Percentiles rank a stretch among this genome's conserved stretches.
phyloP scores from a whole-genome alignment of 2,888 invertebrate genomes.

The Aleiodes leptofemur region DNA sequence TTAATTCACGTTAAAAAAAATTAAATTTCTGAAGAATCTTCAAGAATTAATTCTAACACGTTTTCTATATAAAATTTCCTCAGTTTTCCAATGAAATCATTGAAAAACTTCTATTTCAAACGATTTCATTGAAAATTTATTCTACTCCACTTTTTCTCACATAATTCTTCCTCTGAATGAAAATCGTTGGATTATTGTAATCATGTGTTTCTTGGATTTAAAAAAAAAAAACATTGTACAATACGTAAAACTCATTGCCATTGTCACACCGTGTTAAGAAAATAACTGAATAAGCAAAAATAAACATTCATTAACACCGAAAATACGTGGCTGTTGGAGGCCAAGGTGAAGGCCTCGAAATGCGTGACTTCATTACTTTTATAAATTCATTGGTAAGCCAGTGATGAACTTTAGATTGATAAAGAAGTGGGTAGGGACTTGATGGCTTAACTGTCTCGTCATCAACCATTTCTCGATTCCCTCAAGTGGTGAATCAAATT shows the following conservation, averaged over 20 bases:
- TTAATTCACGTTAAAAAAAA: no score
- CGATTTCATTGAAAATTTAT: no score
- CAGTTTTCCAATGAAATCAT: not conserved
- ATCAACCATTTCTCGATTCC: no score
- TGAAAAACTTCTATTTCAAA: no score
- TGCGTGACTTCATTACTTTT: slow-evolving; percentile 23
- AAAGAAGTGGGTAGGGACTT: not conserved
- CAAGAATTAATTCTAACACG: no score
- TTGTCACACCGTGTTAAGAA: slow-evolving; percentile 53
- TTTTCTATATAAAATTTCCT: not conserved
- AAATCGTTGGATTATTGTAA: no score
- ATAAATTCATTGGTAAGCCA: not conserved
- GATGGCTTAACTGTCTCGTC: not conserved
- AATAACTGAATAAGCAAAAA: slow-evolving; percentile 67
- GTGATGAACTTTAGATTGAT: not conserved
- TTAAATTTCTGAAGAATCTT: no score
- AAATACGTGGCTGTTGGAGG: slow-evolving; percentile 55
- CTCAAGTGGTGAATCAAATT: no score
- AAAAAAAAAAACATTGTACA: slow-evolving; percentile 15
- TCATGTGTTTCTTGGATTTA: not conserved
- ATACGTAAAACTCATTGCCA: slow-evolving; percentile 63
- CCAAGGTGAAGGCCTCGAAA: slow-evolving; percentile 70
- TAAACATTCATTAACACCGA: slow-evolving; percentile 43
- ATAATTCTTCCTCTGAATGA: slow-evolving; percentile 7
- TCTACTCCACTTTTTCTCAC: not conserved